Conservation (phyloP, 2,888 invertebrate genomes). For the Linnaemya tessellans region DNA sequence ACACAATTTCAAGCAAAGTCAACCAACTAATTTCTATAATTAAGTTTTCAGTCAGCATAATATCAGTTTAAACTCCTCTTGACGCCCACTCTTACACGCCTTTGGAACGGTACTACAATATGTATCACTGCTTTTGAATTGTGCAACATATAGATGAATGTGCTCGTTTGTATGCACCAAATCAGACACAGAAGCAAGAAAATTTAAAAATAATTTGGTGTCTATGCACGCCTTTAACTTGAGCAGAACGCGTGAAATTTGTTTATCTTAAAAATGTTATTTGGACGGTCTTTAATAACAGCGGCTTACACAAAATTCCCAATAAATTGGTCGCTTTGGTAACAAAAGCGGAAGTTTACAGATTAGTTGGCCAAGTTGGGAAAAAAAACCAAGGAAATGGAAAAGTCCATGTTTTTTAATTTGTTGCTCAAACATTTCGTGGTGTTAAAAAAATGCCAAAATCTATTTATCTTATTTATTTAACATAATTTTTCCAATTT, state of each 20-base stretch:
- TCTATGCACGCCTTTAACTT: slow-evolving; percentile 46
- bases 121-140: not conserved
- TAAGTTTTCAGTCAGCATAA: slow-evolving; percentile 58
- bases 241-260: slow-evolving; percentile 53
- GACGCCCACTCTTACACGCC: slow-evolving; percentile 59
- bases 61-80: slow-evolving; percentile 36
- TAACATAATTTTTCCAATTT: slow-evolving; percentile 33
- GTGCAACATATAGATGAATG: slow-evolving; percentile 6
- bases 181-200: not conserved
- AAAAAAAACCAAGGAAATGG: slow-evolving; percentile 33
- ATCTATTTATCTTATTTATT: slow-evolving; percentile 36
- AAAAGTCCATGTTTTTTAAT: slow-evolving; percentile 16
- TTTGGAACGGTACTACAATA: slow-evolving; percentile 24
- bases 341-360: slow-evolving; percentile 53
- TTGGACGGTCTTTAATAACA: not conserved
- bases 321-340: not conserved
- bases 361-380: slow-evolving; percentile 11
- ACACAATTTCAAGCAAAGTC: slow-evolving; percentile 15
- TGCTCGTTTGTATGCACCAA: not conserved
- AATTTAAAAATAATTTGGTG: not conserved
- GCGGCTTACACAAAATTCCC: not conserved
- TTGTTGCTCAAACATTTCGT: slow-evolving; percentile 8
- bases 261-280: slow-evolving; percentile 15
- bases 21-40: slow-evolving; percentile 62
- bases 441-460: slow-evolving; percentile 21